Conservation (phyloP, 2,113 vertebrate species). For the Carassius carassius region DNA sequence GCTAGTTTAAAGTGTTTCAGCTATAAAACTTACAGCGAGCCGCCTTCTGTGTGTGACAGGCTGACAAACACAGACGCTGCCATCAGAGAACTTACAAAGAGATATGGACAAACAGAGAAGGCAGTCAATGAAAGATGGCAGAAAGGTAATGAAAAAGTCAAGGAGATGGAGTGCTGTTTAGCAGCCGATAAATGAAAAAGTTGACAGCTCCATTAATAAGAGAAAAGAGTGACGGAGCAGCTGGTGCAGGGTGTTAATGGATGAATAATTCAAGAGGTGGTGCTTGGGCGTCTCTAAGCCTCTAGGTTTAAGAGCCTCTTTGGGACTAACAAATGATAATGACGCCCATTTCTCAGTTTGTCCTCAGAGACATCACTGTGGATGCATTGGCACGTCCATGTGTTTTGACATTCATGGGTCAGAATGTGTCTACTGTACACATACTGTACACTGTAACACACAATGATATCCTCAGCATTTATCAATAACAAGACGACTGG, state of each 20-base stretch:
- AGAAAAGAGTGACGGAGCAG: background rate
- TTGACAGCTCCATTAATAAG: constrained; percentile 11
- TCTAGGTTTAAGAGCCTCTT: background rate
- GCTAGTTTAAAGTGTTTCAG: background rate
- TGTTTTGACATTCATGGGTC: background rate
- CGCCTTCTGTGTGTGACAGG: constrained; percentile 60
- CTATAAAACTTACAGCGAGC: constrained; percentile 45
- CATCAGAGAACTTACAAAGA: constrained; percentile 84
- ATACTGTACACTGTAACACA: background rate
- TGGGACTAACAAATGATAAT: background rate
- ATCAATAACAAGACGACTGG: background rate
- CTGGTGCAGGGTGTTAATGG: constrained; percentile 16
- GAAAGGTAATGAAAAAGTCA: constrained; percentile 6
- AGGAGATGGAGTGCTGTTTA: constrained; percentile 1
- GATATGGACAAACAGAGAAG: constrained; percentile 28
- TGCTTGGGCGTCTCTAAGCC: background rate
- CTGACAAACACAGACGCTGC: constrained; percentile 67
- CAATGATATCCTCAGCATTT: background rate
- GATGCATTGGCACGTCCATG: background rate
- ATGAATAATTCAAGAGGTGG: constrained; percentile 30
- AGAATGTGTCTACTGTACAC: background rate
- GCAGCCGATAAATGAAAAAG: background rate
- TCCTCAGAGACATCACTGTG: background rate
- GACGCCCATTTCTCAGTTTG: background rate
- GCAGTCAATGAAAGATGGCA: constrained; percentile 29